A percentile compares a stretch with the other conserved stretches of the same genome.
These are phyloP conservation scores for Phyllotreta cruciferae DNA, from an alignment of 2,888 invertebrate species.

Conservation along the genomic window DNA sequence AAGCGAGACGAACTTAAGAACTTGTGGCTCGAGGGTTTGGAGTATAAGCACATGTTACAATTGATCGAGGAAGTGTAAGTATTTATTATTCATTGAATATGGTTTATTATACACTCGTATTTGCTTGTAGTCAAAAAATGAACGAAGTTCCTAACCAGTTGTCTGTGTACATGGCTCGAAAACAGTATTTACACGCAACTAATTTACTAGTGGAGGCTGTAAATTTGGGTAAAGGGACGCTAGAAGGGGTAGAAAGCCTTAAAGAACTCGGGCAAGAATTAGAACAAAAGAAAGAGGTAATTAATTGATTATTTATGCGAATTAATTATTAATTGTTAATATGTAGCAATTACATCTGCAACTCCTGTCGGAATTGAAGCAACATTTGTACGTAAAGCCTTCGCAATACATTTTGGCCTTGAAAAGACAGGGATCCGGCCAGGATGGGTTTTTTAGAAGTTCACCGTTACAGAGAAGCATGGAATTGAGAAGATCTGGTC, in stretches of 20 bases:
- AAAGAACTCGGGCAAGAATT: conserved; percentile 80
- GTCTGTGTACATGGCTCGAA: conserved; percentile 69
- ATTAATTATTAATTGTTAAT: conserved; percentile 12
- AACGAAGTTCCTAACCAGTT: conserved; percentile 76
- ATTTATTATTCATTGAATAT: background rate
- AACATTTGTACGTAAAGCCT: conserved; percentile 70
- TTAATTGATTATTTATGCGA: background rate
- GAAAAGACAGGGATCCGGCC: conserved; percentile 68
- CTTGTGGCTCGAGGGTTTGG: conserved; percentile 95
- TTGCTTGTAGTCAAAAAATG: conserved; percentile 69
- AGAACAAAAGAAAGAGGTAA: conserved; percentile 70
- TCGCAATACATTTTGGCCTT: conserved; percentile 59
- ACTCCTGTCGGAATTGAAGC: conserved; percentile 74
- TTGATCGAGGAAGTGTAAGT: conserved; percentile 89
- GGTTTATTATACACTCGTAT: background rate
- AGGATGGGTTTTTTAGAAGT: conserved; percentile 59
- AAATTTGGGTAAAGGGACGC: conserved; percentile 71
- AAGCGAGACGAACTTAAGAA: conserved; percentile 91
- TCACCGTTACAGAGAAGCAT: conserved; percentile 67
- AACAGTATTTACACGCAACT: conserved; percentile 88
- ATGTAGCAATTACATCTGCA: conserved; percentile 71
- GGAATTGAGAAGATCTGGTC: conserved; percentile 65
- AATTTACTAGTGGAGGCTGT: conserved; percentile 77
- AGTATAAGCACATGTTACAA: conserved; percentile 89
- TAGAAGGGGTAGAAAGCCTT: conserved; percentile 85